Evolutionary conservation across 1,140 invertebrate genomes (phyloP).

Genomic region (Listronotus bonariensis): DNA sequence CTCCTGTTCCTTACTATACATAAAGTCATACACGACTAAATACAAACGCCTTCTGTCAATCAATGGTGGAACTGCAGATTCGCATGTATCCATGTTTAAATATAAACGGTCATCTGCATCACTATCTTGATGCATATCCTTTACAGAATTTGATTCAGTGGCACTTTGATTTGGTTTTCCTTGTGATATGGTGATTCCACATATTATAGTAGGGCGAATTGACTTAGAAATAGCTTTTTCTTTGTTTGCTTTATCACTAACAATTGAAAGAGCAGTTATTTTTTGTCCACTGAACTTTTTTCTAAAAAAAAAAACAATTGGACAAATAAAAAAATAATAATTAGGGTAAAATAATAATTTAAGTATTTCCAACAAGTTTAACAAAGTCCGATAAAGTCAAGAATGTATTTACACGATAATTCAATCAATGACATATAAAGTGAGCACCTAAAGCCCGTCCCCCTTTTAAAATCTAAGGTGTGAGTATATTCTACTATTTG

Average conservation of each 20-base stretch:
- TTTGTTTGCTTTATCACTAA: conserved; percentile 52
- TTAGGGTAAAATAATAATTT: background rate
- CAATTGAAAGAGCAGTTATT: conserved; percentile 60
- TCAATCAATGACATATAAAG: too few species aligned
- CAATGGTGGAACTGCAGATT: conserved; percentile 30
- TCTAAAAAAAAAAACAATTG: conserved; percentile 35
- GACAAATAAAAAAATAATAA: background rate
- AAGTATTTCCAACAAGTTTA: background rate
- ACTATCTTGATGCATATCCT: conserved; percentile 8
- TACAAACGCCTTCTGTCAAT: conserved; percentile 53
- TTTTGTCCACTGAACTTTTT: conserved; percentile 54
- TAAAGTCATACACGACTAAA: conserved; percentile 64
- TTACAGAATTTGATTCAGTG: conserved; percentile 5
- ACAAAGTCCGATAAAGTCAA: too few species aligned
- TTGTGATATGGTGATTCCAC: conserved; percentile 48
- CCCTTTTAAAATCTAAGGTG: too few species aligned
- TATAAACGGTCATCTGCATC: background rate
- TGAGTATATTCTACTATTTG: too few species aligned
- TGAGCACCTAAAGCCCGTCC: too few species aligned
- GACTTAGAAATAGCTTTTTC: conserved; percentile 26
- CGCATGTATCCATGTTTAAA: background rate
- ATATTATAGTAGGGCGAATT: conserved; percentile 48
- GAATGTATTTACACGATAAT: too few species aligned
- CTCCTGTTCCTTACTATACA: conserved; percentile 55
- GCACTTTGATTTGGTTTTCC: background rate